Base-by-base conservation (phyloP, 2,797 vertebrate species). In the Danio tinwini region DNA sequence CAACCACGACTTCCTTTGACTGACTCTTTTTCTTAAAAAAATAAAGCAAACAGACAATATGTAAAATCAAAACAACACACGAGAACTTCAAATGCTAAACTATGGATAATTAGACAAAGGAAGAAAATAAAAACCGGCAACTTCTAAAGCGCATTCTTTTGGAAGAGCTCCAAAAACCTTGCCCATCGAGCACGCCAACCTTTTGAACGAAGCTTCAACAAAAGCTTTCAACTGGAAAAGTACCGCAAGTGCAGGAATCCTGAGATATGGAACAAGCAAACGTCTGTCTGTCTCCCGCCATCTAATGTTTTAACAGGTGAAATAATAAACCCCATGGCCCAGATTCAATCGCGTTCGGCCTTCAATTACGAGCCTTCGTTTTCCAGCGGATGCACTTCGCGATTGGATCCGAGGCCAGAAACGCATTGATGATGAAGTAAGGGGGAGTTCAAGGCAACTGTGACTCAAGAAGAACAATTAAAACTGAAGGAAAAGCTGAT, bases 381-480 rank as follows among this genome's bases (percentile, higher is more conserved):
- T 13, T 75, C 42, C 11, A n/a, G 19, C 50, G 37, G 49, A 50
- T 50, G 21, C 55, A 52, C 56, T 53, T 53, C 47, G 39, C 17
- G 14, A 45, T 73, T 49, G 14, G 62, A 79, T 72, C 71, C 71
- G 16, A 67, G 61, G 56, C 78, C 45, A 44, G 44, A 55, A 74
- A 65, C 79, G 83, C 55, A 49, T 69, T 45, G 61, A 83, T 14
- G 37, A 81, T 80, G 80, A n/a, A 58, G 14, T 53, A 84, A 82
- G 84, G 81, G 81, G 88, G 85, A 79, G 81, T 92, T 91, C 86
- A 94, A 94, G 94, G 94, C 93, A 93, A 94, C 93, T 92, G 92
- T 94, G 93, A 93, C 92, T 92, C 81, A 83, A 91, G 82, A 82
- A 52, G 84, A 72, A 71, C 81, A 83, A 84, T 82, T 58, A 81